Conservation (phyloP, 2,888 invertebrate species). For the Zelleria hepariella region DNA sequence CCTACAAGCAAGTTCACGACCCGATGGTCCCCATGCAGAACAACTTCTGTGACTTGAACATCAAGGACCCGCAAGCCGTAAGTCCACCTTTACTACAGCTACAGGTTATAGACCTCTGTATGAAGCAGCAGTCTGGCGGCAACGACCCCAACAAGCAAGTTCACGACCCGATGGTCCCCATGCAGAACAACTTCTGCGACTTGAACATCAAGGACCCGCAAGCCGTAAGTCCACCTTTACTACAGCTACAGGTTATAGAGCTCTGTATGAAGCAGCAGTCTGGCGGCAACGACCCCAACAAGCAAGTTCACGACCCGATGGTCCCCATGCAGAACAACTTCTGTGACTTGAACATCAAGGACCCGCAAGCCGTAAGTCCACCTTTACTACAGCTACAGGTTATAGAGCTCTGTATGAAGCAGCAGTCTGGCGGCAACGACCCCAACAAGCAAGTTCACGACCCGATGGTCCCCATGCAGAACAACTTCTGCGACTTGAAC, state of each 20-base stretch:
- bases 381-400: too few species aligned
- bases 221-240: conserved; percentile 57
- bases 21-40: conserved; percentile 83
- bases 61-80: conserved; percentile 82
- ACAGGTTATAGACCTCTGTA: too few species aligned
- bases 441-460: conserved; percentile 77
- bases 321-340: conserved; percentile 85
- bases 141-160: conserved; percentile 66
- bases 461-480: conserved; percentile 82
- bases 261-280: conserved; percentile 88
- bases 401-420: conserved; percentile 92
- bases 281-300: conserved; percentile 66
- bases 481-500: conserved; percentile 83
- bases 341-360: conserved; percentile 84
- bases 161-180: conserved; percentile 82
- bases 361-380: conserved; percentile 72
- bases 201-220: conserved; percentile 83
- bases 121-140: conserved; percentile 82
- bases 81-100: too few species aligned
- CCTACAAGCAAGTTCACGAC: conserved; percentile 77
- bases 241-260: too few species aligned
- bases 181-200: conserved; percentile 86
- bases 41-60: conserved; percentile 83
- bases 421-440: conserved; percentile 74
- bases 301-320: conserved; percentile 81